phyloP scores from a whole-genome alignment of 2,797 vertebrate genomes.

The Phoeniculus purpureus region DNA sequence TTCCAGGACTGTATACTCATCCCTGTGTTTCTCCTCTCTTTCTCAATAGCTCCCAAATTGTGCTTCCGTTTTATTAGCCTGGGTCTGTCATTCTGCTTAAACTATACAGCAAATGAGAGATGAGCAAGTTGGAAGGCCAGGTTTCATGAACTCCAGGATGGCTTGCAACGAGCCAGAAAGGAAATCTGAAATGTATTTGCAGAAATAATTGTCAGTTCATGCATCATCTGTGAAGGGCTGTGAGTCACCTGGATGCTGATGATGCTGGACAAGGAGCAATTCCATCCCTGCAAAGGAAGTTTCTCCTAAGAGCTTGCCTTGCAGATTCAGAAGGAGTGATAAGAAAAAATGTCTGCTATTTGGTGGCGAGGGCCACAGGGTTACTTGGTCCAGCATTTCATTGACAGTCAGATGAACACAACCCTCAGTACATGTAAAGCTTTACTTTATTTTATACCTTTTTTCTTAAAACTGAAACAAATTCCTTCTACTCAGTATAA shows the following conservation, averaged over 20 bases:
- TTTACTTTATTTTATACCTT: background rate
- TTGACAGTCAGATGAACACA: background rate
- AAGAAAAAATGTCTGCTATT: background rate
- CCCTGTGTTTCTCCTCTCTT: slow-evolving; percentile 16
- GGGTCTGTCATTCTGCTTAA: slow-evolving; percentile 57
- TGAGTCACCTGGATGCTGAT: slow-evolving; percentile 5
- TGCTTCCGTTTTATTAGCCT: slow-evolving; percentile 55
- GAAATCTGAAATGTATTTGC: slow-evolving; percentile 29
- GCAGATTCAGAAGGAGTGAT: background rate
- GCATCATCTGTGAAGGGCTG: background rate
- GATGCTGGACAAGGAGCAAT: background rate
- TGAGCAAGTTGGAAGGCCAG: background rate
- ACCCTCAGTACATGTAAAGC: background rate
- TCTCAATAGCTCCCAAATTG: slow-evolving; percentile 23
- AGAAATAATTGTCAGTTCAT: slow-evolving; percentile 25
- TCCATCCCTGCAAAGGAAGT: background rate
- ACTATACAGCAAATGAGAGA: slow-evolving; percentile 23
- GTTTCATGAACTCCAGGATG: slow-evolving; percentile 8
- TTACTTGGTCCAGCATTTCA: background rate
- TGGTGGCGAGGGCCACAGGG: background rate
- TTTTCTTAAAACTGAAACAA: background rate
- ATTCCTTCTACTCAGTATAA: background rate
- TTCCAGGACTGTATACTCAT: slow-evolving; percentile 54
- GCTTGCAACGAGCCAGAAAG: background rate
- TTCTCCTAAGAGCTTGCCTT: background rate